Evolutionary conservation across 2,888 invertebrate species (phyloP).

Genomic region (Allygus modestus): DNA sequence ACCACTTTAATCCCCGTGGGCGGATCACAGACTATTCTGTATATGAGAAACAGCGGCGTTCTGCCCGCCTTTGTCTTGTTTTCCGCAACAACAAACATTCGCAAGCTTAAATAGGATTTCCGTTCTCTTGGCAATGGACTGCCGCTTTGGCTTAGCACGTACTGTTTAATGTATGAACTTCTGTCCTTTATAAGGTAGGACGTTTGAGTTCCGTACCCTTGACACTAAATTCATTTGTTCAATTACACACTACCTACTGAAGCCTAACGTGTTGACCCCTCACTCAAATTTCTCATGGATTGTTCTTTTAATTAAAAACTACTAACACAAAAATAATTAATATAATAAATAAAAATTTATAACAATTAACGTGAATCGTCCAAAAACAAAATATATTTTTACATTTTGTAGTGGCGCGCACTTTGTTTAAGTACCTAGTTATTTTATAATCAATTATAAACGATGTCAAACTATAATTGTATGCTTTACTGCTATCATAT

Average conservation of each 20-base stretch:
- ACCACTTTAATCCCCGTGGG: slow-evolving; percentile 11
- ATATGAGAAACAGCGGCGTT: slow-evolving; percentile 33
- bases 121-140: slow-evolving; percentile 41
- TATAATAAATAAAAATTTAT: no score
- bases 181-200: slow-evolving; percentile 17
- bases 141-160: slow-evolving; percentile 38
- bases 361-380: no score
- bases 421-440: no score
- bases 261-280: no score
- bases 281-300: no score
- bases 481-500: no score
- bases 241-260: neutral
- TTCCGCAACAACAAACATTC: slow-evolving; percentile 50
- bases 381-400: no score
- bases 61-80: slow-evolving; percentile 54
- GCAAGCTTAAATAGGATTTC: slow-evolving; percentile 37
- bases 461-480: no score
- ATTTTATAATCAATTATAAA: no score
- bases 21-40: slow-evolving; percentile 36
- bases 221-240: slow-evolving; percentile 7
- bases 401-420: no score
- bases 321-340: no score
- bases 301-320: no score
- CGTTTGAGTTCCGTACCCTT: neutral
- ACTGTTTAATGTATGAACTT: slow-evolving; percentile 28